These are phyloP conservation scores for Xylocopa sonorina DNA, from an alignment of 1,140 invertebrate species.

Conservation along the genomic window DNA sequence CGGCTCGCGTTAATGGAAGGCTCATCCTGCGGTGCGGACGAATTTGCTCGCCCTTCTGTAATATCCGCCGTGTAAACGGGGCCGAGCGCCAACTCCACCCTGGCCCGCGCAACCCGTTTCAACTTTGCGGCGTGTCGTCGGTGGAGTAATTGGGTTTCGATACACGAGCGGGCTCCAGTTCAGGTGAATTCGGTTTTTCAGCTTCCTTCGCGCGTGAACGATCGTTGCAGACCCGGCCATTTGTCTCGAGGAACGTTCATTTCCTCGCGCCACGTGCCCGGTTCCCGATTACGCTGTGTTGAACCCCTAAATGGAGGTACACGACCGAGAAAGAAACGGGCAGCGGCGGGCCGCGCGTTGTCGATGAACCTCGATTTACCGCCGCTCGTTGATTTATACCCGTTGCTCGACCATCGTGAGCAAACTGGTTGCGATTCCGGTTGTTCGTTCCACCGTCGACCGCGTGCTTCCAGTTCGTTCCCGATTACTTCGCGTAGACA, in stretches of 20 bases:
- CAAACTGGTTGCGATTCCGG: no score
- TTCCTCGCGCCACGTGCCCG: constrained; percentile 8
- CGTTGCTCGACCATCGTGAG: no score
- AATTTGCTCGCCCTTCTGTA: constrained; percentile 25
- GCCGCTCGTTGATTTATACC: constrained; percentile 54
- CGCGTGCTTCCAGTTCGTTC: not conserved
- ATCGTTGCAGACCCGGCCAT: constrained; percentile 29
- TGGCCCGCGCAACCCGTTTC: not conserved
- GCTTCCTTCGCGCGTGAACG: not conserved
- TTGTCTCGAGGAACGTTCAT: constrained; percentile 50
- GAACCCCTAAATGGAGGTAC: constrained; percentile 45
- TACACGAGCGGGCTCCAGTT: no score
- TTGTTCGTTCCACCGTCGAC: no score
- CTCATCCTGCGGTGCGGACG: not conserved
- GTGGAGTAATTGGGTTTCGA: no score
- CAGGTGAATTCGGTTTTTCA: no score
- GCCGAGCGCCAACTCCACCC: not conserved
- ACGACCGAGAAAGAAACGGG: constrained; percentile 39
- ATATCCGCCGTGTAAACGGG: not conserved
- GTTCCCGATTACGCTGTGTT: constrained; percentile 45
- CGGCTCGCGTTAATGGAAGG: constrained; percentile 30
- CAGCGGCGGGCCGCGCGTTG: constrained; percentile 20
- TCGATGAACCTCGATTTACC: constrained; percentile 58
- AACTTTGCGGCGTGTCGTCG: not conserved
- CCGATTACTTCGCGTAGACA: not conserved